phyloP scores from a whole-genome alignment of 2,888 invertebrate species.

The Embidobia sp. region DNA sequence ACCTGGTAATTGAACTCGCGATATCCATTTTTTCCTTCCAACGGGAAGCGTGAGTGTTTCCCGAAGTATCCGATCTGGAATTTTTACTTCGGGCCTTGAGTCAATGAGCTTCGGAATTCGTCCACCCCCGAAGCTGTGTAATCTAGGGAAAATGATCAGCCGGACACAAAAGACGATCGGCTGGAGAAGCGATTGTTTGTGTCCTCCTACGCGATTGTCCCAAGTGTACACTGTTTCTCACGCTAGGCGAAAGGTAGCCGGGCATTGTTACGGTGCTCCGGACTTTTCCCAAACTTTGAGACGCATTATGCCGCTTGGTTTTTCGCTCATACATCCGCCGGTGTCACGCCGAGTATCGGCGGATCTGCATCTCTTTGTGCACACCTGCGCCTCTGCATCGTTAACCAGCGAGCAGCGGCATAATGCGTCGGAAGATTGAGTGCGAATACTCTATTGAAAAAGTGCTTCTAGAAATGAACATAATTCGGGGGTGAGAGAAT shows the following conservation, averaged over 20 bases:
- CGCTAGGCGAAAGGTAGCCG: constrained; percentile 75
- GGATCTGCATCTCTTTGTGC: constrained; percentile 72
- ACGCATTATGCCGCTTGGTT: constrained; percentile 65
- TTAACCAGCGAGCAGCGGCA: constrained; percentile 49
- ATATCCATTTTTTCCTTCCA: too few species aligned
- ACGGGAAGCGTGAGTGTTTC: too few species aligned
- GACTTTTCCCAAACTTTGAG: constrained; percentile 70
- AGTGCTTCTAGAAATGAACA: constrained; percentile 39
- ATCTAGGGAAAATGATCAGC: too few species aligned
- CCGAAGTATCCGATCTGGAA: too few species aligned
- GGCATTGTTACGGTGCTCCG: constrained; percentile 73
- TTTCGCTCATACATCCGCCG: constrained; percentile 44
- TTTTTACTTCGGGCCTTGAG: too few species aligned
- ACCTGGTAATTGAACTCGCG: too few species aligned
- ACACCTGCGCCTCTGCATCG: constrained; percentile 70
- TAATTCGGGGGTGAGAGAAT: constrained; percentile 53
- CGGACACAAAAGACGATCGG: constrained; percentile 6
- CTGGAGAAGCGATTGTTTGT: constrained; percentile 4
- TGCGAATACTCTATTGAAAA: constrained; percentile 48
- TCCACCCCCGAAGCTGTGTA: too few species aligned
- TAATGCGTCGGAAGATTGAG: constrained; percentile 54
- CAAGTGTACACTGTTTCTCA: constrained; percentile 74
- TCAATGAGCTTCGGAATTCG: too few species aligned
- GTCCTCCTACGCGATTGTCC: constrained; percentile 12
- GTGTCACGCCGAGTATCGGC: constrained; percentile 65